phyloP scores from a whole-genome alignment of 1,140 invertebrate species.

The Fopius arisanus region DNA sequence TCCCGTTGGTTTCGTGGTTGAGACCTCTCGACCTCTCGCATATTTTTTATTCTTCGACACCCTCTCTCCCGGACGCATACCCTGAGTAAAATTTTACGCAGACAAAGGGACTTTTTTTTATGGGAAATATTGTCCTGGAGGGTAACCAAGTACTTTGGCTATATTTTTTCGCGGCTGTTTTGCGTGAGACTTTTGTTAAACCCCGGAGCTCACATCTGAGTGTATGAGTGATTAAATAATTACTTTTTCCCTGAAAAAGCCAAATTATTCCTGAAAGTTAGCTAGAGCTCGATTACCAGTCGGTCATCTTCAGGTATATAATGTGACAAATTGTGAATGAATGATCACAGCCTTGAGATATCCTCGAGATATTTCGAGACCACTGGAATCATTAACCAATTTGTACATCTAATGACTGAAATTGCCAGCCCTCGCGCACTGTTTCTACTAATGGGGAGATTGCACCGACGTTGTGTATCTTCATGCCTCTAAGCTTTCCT shows the following conservation, averaged over 20 bases:
- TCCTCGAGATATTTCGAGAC: not conserved
- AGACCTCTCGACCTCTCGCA: not conserved
- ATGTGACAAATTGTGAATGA: not conserved
- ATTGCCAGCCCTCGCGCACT: slow-evolving; percentile 16
- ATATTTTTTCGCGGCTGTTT: too few species aligned
- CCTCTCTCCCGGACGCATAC: not conserved
- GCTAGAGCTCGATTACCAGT: not conserved
- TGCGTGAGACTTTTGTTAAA: too few species aligned
- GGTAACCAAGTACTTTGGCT: too few species aligned
- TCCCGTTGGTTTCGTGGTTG: not conserved
- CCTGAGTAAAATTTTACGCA: too few species aligned
- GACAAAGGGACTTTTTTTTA: too few species aligned
- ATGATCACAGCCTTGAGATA: not conserved
- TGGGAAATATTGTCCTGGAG: too few species aligned
- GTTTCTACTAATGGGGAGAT: slow-evolving; percentile 39
- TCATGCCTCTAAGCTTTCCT: slow-evolving; percentile 20
- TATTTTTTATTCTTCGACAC: not conserved
- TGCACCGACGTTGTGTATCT: slow-evolving; percentile 17
- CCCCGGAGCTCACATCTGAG: too few species aligned
- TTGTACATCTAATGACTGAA: slow-evolving; percentile 29
- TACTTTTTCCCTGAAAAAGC: too few species aligned
- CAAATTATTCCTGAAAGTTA: too few species aligned
- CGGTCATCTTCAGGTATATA: not conserved
- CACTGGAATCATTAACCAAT: slow-evolving; percentile 44
- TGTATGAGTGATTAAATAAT: too few species aligned